phyloP scores from a whole-genome alignment of 2,888 invertebrate species.

The Drosophila yooni region DNA sequence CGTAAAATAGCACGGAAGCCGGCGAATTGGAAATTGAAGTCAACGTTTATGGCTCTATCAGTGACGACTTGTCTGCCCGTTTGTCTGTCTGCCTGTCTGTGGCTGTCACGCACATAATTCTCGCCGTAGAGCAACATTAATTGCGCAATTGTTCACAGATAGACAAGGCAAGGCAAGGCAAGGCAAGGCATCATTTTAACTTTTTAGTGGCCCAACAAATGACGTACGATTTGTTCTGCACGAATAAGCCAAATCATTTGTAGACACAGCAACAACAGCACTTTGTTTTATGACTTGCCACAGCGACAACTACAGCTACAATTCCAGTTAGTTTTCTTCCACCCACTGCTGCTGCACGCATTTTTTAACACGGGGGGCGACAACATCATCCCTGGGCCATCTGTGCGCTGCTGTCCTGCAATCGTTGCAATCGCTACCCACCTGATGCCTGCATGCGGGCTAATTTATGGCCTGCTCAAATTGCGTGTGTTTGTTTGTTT shows the following conservation, averaged over 20 bases:
- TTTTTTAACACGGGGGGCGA: conserved; percentile 52
- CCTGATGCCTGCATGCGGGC: conserved; percentile 72
- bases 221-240: conserved; percentile 80
- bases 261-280: conserved; percentile 68
- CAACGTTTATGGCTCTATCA: conserved; percentile 75
- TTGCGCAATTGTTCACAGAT: conserved; percentile 72
- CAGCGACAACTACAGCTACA: conserved; percentile 43
- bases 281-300: conserved; percentile 74
- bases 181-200: conserved; percentile 42
- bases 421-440: conserved; percentile 46
- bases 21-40: conserved; percentile 65
- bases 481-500: conserved; percentile 45
- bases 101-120: conserved; percentile 76
- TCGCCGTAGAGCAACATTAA: conserved; percentile 65
- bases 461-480: conserved; percentile 75
- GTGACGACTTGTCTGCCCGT: conserved; percentile 38
- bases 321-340: conserved; percentile 22
- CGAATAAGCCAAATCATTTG: conserved; percentile 79
- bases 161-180: conserved; percentile 7
- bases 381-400: conserved; percentile 17
- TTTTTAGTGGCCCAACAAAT: conserved; percentile 77
- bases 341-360: conserved; percentile 29
- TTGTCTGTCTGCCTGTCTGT: conserved; percentile 45
- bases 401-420: conserved; percentile 33
- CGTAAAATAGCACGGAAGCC: conserved; percentile 66